Conservation (phyloP, 2,113 vertebrate species). For the Tiliqua scincoides region DNA sequence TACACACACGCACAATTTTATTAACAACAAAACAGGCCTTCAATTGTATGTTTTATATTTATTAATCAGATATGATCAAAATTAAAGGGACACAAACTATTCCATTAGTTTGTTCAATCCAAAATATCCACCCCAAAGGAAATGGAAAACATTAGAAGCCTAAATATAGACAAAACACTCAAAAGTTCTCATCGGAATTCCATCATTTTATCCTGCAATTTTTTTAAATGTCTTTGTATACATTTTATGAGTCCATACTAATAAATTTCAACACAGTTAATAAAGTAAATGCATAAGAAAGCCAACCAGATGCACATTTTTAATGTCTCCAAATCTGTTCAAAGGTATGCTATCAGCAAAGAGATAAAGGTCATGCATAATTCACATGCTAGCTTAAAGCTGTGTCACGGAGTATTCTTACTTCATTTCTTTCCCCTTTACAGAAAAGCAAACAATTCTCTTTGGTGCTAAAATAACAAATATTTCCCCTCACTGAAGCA, state of each 20-base stretch:
- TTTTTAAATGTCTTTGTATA: not conserved
- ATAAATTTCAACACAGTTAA: conserved; percentile 21
- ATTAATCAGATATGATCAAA: conserved; percentile 9
- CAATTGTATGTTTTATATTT: not conserved
- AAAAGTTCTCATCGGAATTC: not conserved
- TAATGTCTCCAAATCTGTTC: not conserved
- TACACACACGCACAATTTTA: not conserved
- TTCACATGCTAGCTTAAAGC: not conserved
- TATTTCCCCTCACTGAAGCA: not conserved
- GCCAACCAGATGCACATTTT: not conserved
- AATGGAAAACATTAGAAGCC: not conserved
- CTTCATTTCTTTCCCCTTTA: not conserved
- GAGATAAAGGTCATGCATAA: not conserved
- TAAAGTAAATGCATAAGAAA: conserved; percentile 2
- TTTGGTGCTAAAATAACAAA: not conserved
- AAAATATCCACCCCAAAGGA: not conserved
- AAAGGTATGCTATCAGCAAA: not conserved
- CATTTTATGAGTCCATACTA: not conserved
- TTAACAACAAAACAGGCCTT: not conserved
- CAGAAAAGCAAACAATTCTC: not conserved
- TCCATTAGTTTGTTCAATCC: too few species aligned
- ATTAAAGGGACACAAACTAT: not conserved
- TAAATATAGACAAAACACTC: not conserved
- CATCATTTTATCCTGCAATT: not conserved
- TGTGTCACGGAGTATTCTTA: not conserved